Evolutionary conservation across 1,140 invertebrate species (phyloP), one percentile per base, ranked within the genome.

Genomic region (Microvelia longipes): DNA sequence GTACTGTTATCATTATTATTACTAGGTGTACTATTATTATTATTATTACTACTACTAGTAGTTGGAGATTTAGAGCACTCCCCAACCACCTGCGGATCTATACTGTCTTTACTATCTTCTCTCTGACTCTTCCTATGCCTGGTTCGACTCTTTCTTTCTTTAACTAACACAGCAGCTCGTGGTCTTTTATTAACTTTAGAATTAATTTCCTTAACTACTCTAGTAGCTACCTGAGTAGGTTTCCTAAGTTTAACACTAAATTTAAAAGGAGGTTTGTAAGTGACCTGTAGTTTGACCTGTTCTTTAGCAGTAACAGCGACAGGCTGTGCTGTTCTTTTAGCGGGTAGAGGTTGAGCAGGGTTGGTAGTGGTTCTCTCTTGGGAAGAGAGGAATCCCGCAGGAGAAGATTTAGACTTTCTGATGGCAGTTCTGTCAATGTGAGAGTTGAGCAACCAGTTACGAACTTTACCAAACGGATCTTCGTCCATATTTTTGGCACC

Each of bases 261-360:
- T 73, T 89, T 89, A 77, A 92, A 92, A 0, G 90, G 90, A 29
- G 90, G 90, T 75, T 91, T 91, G 77, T 91, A 92, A 2, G 92
- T 88, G 1, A 92, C 90, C 77, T 92, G 90, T 13, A 92, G 78
- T 67, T 89, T 85, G 0, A 88, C 85, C 69, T 88, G 85, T 74
- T 90, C 85, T 67, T 84, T 84, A 24, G 80, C 74, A 71, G 69
- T 24, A 25, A 63, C 28, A 60, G 24, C n/a, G 28, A 11, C 25
- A 25, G 5, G 67, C 19, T 25, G 30, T 2, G 24, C 25, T 24
- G 26, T 68, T 68, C 1, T 28, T 28, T 30, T 68, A 25, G 2
- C 19, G 25, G 1, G 24, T 30, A 35, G 26, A 24, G 1, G 24
- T 30, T 68, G 26, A 30, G 27, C 63, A 27, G 71, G 63, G 5